Evolutionary conservation across 1,140 invertebrate species (phyloP).

Genomic region (Drosophila athabasca): DNA sequence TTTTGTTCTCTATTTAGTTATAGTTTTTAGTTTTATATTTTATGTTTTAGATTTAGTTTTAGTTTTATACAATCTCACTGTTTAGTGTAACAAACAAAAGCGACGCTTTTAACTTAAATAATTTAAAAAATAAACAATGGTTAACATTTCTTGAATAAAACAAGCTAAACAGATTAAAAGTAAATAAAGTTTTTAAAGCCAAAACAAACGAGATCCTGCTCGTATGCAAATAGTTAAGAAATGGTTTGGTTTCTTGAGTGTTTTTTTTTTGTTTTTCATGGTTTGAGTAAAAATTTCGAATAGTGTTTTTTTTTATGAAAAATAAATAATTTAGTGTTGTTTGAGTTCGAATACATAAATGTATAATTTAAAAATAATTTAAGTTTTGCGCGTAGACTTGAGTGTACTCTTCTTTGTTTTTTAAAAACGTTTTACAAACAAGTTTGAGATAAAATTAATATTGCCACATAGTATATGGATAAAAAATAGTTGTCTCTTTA

Average conservation of each 20-base stretch:
- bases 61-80: slow-evolving; percentile 61
- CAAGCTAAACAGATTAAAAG: slow-evolving; percentile 68
- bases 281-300: slow-evolving; percentile 61
- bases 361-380: slow-evolving; percentile 70
- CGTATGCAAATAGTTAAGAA: slow-evolving; percentile 72
- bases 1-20: not conserved
- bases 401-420: slow-evolving; percentile 57
- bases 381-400: slow-evolving; percentile 76
- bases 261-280: slow-evolving; percentile 14
- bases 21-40: slow-evolving; percentile 22
- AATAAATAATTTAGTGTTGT: slow-evolving; percentile 71
- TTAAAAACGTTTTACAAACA: slow-evolving; percentile 45
- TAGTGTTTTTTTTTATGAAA: slow-evolving; percentile 42
- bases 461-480: slow-evolving; percentile 61
- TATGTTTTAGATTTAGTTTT: not conserved
- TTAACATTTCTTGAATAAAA: slow-evolving; percentile 75
- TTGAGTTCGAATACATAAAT: slow-evolving; percentile 55
- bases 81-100: slow-evolving; percentile 54
- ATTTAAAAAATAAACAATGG: slow-evolving; percentile 67
- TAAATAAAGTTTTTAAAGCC: slow-evolving; percentile 78
- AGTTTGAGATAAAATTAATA: slow-evolving; percentile 60
- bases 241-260: slow-evolving; percentile 39
- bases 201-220: slow-evolving; percentile 83
- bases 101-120: slow-evolving; percentile 74
- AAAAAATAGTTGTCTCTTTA: slow-evolving; percentile 67